A percentile compares a stretch with the other conserved stretches of the same genome.
These are phyloP conservation scores for Mastigias papua DNA, from an alignment of 30 jellyfish, hydroid and myxozoan species.

Conservation along the genomic window DNA sequence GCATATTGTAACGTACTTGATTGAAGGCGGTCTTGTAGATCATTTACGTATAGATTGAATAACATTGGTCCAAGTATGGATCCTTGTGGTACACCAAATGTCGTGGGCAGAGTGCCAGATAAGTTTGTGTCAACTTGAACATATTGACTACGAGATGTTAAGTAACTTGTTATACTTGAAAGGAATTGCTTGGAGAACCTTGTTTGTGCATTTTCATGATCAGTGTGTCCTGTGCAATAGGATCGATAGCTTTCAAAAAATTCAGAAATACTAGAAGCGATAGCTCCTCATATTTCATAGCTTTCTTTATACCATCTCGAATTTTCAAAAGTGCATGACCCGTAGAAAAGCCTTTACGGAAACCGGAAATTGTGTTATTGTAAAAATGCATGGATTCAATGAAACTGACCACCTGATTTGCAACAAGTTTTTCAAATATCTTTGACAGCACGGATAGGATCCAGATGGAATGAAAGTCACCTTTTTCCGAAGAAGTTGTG, in stretches of 20 bases:
- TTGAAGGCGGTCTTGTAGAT: not conserved
- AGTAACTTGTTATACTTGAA: too few species aligned
- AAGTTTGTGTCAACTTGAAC: not conserved
- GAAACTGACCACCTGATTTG: conserved; percentile 20
- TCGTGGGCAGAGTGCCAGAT: not conserved
- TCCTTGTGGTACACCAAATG: not conserved
- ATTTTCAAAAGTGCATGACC: conserved; percentile 30
- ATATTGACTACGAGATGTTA: too few species aligned
- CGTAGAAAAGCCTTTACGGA: conserved; percentile 24
- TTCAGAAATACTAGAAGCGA: too few species aligned
- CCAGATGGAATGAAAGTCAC: conserved; percentile 9
- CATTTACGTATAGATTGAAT: not conserved
- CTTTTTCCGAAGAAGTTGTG: conserved; percentile 2
- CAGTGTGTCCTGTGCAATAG: too few species aligned
- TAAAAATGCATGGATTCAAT: not conserved
- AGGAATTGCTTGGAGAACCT: too few species aligned
- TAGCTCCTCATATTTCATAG: too few species aligned
- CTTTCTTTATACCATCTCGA: conserved; percentile 42
- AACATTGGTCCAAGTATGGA: not conserved
- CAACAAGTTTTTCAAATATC: conserved; percentile 11
- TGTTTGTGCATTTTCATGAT: too few species aligned
- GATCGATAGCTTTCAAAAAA: too few species aligned
- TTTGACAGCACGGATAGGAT: conserved; percentile 8
- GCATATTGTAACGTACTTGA: not conserved
- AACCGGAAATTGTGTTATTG: conserved; percentile 19